phyloP scores from a whole-genome alignment of 2,797 vertebrate species.

The Coracias cyanogaster region DNA sequence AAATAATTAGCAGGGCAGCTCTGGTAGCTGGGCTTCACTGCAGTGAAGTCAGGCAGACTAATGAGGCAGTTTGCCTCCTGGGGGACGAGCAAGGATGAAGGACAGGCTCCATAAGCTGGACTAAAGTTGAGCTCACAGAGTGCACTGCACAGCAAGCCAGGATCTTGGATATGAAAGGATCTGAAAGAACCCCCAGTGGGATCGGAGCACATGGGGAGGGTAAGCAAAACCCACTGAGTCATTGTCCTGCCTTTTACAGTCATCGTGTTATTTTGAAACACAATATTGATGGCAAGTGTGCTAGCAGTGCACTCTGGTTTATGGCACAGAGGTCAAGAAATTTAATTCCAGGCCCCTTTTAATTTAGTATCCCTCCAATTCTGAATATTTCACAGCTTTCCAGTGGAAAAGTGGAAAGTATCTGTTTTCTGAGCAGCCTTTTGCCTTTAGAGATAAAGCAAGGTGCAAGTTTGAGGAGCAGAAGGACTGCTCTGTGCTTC shows the following conservation, averaged over 20 bases:
- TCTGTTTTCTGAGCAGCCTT: background rate
- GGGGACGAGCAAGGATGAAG: slow-evolving; percentile 2
- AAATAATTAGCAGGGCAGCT: background rate
- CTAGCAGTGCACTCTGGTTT: background rate
- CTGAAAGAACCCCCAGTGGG: background rate
- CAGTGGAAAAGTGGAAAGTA: too few species aligned
- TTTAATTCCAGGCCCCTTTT: background rate
- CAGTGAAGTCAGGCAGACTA: accelerated
- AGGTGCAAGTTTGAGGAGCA: background rate
- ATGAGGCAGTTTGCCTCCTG: slow-evolving; percentile 42
- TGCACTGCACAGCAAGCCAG: background rate
- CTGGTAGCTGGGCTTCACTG: background rate
- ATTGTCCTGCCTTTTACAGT: background rate
- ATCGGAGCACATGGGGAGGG: background rate
- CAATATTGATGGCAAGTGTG: background rate
- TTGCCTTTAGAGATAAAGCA: background rate
- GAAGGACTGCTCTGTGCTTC: background rate
- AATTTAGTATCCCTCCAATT: background rate
- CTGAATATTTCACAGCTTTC: background rate
- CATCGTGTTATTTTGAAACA: background rate
- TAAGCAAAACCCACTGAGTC: background rate
- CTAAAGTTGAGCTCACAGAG: background rate
- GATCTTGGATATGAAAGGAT: background rate
- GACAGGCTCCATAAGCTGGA: background rate
- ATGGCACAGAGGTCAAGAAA: background rate